Conservation (phyloP, 2,113 vertebrate species). For the Caranx ignobilis region DNA sequence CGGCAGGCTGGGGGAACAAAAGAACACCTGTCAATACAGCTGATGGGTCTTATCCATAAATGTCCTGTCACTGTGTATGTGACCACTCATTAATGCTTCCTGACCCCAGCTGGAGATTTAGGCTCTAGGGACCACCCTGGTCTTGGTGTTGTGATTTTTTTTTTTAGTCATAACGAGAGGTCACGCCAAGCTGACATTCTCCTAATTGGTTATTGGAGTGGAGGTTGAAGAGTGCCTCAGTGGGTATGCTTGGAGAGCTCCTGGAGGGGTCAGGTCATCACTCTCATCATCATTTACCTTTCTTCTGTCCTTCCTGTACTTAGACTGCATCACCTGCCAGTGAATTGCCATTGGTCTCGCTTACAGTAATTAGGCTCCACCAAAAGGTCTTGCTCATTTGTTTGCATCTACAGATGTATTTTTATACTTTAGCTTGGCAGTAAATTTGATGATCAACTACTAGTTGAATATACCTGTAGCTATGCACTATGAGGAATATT, state of each 20-base stretch:
- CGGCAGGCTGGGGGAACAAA: neutral
- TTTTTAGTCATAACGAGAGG: conserved; percentile 61
- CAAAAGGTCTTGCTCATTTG: conserved; percentile 17
- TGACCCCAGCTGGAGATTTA: conserved; percentile 38
- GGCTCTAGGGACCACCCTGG: conserved; percentile 49
- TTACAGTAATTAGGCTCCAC: conserved; percentile 15
- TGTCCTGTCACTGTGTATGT: conserved; percentile 12
- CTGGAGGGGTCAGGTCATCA: conserved; percentile 56
- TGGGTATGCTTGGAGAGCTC: conserved; percentile 50
- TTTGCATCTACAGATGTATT: conserved; percentile 1
- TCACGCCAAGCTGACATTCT: conserved; percentile 74
- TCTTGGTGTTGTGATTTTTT: conserved; percentile 56
- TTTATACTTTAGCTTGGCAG: neutral
- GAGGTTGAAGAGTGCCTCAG: conserved; percentile 56
- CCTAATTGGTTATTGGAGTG: conserved; percentile 70
- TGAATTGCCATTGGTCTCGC: conserved; percentile 5
- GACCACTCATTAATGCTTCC: conserved; percentile 56
- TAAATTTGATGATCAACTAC: neutral
- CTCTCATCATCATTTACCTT: conserved; percentile 46
- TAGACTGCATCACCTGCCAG: conserved; percentile 7
- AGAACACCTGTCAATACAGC: conserved; percentile 12
- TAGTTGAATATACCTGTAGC: neutral
- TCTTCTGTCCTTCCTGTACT: conserved; percentile 36
- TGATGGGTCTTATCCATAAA: conserved; percentile 17
- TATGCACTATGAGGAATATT: neutral